Conservation (phyloP, 2,797 vertebrate species). For the Manis javanica region DNA sequence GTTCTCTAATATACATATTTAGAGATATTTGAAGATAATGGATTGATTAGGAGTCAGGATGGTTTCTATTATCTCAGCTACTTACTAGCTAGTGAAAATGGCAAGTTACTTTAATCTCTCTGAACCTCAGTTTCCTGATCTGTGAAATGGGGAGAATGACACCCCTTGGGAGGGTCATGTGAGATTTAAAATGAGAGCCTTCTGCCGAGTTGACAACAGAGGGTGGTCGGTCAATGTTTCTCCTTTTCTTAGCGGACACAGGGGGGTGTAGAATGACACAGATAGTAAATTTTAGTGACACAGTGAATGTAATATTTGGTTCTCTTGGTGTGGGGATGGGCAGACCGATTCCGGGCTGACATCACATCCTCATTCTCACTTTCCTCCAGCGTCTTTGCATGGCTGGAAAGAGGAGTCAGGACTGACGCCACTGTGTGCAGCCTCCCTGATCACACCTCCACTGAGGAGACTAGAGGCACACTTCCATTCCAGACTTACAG, state of each 20-base stretch:
- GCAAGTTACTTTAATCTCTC: not conserved
- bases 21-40: not conserved
- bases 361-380: not conserved
- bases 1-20: not conserved
- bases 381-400: too few relatives aligned
- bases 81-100: not conserved
- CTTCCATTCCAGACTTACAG: not conserved
- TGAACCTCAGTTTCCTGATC: not conserved
- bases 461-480: rapidly evolving
- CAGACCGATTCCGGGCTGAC: not conserved
- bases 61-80: not conserved
- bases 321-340: not conserved
- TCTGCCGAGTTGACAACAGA: not conserved
- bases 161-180: not conserved
- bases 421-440: rapidly evolving
- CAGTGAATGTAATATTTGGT: not conserved
- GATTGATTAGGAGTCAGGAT: not conserved
- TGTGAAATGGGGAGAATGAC: not conserved
- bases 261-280: not conserved
- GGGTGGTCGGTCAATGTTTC: not conserved
- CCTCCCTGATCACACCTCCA: too few relatives aligned
- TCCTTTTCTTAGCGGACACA: not conserved
- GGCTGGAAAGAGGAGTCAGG: not conserved
- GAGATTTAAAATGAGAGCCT: not conserved
- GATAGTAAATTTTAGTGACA: not conserved